Percentiles rank a stretch among this genome's conserved stretches.
These are phyloP conservation scores for Drosophila cyrtoloma DNA, from an alignment of 2,888 invertebrate genomes.

Conservation along the genomic window DNA sequence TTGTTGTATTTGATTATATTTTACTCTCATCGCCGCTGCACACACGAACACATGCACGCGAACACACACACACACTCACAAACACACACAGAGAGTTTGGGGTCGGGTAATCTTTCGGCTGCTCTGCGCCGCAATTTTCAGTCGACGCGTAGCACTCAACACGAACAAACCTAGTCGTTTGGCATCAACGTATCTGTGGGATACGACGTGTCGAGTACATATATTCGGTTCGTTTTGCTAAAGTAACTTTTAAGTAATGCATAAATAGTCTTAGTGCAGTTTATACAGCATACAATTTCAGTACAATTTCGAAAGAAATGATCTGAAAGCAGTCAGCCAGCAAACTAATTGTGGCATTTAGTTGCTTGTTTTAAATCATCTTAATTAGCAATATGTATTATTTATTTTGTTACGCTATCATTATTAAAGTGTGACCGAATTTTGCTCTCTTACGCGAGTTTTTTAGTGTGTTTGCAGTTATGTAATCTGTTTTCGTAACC, in stretches of 20 bases:
- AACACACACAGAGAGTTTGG: slow-evolving; percentile 17
- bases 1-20: slow-evolving; percentile 29
- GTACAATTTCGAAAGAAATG: neutral
- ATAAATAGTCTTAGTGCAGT: slow-evolving; percentile 14
- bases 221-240: slow-evolving; percentile 43
- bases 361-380: neutral
- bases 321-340: neutral
- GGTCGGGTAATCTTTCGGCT: slow-evolving; percentile 60
- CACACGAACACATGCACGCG: neutral
- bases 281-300: slow-evolving; percentile 1
- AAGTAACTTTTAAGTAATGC: slow-evolving; percentile 23
- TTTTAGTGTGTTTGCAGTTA: slow-evolving; percentile 56
- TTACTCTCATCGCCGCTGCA: slow-evolving; percentile 52
- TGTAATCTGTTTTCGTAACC: slow-evolving; percentile 80
- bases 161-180: slow-evolving; percentile 73
- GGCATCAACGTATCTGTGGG: slow-evolving; percentile 70
- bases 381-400: slow-evolving; percentile 31
- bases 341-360: slow-evolving; percentile 7
- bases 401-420: slow-evolving; percentile 29
- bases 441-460: slow-evolving; percentile 49
- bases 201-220: slow-evolving; percentile 70
- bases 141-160: slow-evolving; percentile 82
- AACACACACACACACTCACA: neutral
- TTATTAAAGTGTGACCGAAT: slow-evolving; percentile 34
- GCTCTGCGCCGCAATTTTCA: slow-evolving; percentile 55